Percentiles rank a stretch among this genome's conserved stretches.
phyloP scores from a whole-genome alignment of 2,797 vertebrate genomes.

The Peromyscus aztecus region DNA sequence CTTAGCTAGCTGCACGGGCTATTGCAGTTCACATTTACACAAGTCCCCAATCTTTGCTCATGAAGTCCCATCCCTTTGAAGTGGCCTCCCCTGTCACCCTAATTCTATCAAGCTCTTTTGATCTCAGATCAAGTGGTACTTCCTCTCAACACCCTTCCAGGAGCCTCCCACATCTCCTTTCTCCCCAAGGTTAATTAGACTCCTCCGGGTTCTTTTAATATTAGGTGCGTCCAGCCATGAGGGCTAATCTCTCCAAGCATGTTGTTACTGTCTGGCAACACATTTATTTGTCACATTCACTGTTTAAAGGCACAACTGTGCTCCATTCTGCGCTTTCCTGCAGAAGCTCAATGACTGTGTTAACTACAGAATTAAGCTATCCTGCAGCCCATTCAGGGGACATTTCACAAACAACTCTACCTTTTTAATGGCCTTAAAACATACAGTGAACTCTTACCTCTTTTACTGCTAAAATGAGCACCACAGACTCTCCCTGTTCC shows the following conservation, averaged over 20 bases:
- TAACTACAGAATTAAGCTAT: not conserved
- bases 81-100: not conserved
- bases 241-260: not conserved
- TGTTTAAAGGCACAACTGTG: constrained; percentile 26
- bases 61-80: not conserved
- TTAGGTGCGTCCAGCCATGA: not conserved
- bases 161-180: not conserved
- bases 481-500: not conserved
- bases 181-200: constrained; percentile 9
- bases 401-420: constrained; percentile 50
- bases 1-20: not conserved
- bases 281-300: not conserved
- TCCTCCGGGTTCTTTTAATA: not conserved
- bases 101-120: not conserved
- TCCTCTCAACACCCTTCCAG: constrained; percentile 38
- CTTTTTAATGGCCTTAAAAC: constrained; percentile 44
- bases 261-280: not conserved
- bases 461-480: constrained; percentile 34
- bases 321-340: constrained; percentile 15
- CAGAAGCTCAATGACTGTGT: not conserved
- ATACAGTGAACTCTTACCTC: not conserved
- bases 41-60: not conserved
- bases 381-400: not conserved
- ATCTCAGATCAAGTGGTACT: not conserved
- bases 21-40: no score